Base-by-base conservation (phyloP, 2,797 vertebrate genomes). In the Siniperca obscura region DNA sequence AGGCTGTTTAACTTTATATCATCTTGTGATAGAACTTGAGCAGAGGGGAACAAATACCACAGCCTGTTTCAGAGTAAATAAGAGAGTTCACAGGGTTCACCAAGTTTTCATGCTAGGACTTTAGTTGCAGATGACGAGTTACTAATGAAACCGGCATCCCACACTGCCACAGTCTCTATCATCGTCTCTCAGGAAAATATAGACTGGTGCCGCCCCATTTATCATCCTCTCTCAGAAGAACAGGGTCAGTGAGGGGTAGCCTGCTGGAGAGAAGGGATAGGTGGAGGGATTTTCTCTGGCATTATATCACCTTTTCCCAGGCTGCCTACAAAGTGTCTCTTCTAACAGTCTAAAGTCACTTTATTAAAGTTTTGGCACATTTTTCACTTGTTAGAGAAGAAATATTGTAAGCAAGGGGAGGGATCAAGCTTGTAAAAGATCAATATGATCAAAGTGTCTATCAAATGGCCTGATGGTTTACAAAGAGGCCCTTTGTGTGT, bases 181-280 rank as follows among this genome's bases (percentile, higher is more conserved):
- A 2, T 74, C 17, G 21, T n/a, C 76, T 40, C 55, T 66, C 92
- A 93, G 91, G 78, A 70, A 78, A 76, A 82, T 48, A 48, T 2
- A 56, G 81, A 78, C 67, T 74, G 76, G 75, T 65, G 66, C 72
- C 0, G 56, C 61, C 27, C 13, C 6, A 44, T 91, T 94, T 93
- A 94, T 94, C 92, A 22, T 66, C 70, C 52, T 76, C 66, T 68
- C 84, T 84, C 92, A 94, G 92, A 84, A 78, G 78, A 88, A 86
- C 70, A 9, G 48, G 82, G 59, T 87, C 85, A 74, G n/a, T 87
- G 89, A 93, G 78, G 94, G 90, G 91, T 78, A 89, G 77, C 88
- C 86, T 87, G 70, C 70, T 50, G 70, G 59, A 87, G 52, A 87
- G 57, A 67, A 60, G 30, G 55, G 48, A 70, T 19, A 68, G 76